Conservation (phyloP, 2,888 invertebrate species). For the Andrena bucephala region DNA sequence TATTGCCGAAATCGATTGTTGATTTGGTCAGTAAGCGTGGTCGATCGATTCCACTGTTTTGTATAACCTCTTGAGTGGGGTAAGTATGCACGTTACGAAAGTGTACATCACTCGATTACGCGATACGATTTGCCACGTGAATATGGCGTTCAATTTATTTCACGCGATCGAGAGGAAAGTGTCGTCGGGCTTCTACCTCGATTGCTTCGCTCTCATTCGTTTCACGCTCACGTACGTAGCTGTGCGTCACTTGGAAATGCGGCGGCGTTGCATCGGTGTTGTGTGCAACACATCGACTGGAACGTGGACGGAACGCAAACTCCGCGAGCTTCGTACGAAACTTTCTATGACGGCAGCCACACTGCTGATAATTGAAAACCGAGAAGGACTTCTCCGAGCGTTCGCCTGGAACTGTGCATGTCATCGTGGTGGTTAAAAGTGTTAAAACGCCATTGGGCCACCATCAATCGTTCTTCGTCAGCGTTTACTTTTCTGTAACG, state of each 20-base stretch:
- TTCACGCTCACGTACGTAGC: constrained; percentile 33
- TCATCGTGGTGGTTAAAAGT: not conserved
- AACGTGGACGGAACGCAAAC: constrained; percentile 23
- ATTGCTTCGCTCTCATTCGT: constrained; percentile 14
- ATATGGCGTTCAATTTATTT: constrained; percentile 6
- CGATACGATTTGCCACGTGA: not conserved
- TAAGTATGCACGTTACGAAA: not conserved
- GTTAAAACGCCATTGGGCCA: not conserved
- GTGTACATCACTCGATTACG: too few relatives aligned
- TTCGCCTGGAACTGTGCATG: not conserved
- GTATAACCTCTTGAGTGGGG: not conserved
- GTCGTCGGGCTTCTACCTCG: not conserved
- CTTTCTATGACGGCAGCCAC: not conserved
- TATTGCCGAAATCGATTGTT: not conserved
- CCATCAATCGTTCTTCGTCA: not conserved
- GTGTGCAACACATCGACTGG: constrained; percentile 18
- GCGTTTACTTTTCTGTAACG: not conserved
- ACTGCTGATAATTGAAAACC: constrained; percentile 34
- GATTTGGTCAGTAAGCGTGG: not conserved
- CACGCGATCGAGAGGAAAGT: not conserved
- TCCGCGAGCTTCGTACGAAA: constrained; percentile 24
- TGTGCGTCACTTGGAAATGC: not conserved
- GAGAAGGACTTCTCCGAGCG: constrained; percentile 4
- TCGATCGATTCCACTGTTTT: not conserved
- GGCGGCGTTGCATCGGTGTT: constrained; percentile 32